Evolutionary conservation across 53 echinoderm and acorn worm genomes (phyloP).

Genomic region (Hippasteria phrygiana): DNA sequence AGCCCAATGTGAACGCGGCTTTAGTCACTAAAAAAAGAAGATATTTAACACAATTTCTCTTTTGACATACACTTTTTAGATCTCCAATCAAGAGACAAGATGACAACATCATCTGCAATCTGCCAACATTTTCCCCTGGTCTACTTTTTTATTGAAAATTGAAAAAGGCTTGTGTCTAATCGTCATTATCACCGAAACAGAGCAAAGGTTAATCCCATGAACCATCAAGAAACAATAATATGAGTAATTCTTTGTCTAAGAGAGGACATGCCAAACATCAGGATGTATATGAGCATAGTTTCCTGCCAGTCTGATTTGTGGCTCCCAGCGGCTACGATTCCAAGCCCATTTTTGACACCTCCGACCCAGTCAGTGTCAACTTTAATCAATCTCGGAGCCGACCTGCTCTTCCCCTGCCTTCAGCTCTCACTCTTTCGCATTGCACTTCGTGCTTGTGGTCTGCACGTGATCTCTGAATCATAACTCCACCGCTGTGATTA

Average conservation of each 20-base stretch:
- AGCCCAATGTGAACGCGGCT: too few species aligned
- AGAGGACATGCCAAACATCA: background rate
- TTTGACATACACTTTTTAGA: too few species aligned
- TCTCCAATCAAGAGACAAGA: too few species aligned
- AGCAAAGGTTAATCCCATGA: background rate
- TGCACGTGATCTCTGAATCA: background rate
- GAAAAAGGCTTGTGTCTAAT: background rate
- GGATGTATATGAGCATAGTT: background rate
- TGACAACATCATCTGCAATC: too few species aligned
- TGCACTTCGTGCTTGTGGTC: background rate
- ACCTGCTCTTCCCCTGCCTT: background rate
- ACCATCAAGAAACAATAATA: background rate
- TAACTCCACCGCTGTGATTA: background rate
- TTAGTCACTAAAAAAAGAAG: too few species aligned
- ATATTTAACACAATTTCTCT: too few species aligned
- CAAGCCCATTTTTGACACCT: slow-evolving; percentile 50
- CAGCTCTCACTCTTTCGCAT: too few species aligned
- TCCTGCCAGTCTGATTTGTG: slow-evolving; percentile 20
- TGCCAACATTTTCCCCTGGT: too few species aligned
- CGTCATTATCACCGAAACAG: background rate
- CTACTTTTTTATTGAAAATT: too few species aligned
- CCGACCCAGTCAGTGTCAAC: background rate
- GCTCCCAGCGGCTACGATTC: background rate
- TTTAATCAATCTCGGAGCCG: background rate
- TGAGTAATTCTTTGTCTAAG: slow-evolving; percentile 2